Evolutionary conservation across 2,797 vertebrate genomes (phyloP).

Genomic region (Sarcophilus harrisii): DNA sequence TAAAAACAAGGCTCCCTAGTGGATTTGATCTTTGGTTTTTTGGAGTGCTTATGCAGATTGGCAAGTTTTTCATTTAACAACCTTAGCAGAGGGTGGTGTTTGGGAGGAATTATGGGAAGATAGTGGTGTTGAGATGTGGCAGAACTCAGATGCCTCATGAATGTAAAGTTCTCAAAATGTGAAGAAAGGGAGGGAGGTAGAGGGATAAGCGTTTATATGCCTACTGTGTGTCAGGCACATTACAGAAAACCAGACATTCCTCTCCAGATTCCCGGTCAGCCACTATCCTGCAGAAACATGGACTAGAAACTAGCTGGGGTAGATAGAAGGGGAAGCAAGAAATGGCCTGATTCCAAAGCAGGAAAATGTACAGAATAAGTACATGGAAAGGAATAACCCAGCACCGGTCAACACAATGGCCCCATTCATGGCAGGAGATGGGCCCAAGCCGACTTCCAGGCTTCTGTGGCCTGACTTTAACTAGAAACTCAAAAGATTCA

Average conservation of each 20-base stretch:
- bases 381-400: not conserved
- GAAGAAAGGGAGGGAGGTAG: not conserved
- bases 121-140: not conserved
- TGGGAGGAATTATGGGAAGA: not conserved
- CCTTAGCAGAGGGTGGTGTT: not conserved
- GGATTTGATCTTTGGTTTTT: not conserved
- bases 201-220: not conserved
- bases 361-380: not conserved
- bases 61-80: not conserved
- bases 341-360: not conserved
- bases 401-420: not conserved
- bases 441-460: not conserved
- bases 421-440: not conserved
- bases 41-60: not conserved
- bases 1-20: not conserved
- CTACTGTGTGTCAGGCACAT: not conserved
- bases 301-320: not conserved
- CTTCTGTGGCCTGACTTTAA: not conserved
- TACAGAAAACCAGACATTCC: not conserved
- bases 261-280: not conserved
- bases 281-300: not conserved
- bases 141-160: slow-evolving; percentile 12
- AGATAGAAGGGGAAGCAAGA: not conserved
- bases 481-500: not conserved
- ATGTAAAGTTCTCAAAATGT: not conserved